A percentile compares a stretch with the other conserved stretches of the same genome.
phyloP scores from a whole-genome alignment of 2,888 invertebrate species.

The Chironomus tentans region DNA sequence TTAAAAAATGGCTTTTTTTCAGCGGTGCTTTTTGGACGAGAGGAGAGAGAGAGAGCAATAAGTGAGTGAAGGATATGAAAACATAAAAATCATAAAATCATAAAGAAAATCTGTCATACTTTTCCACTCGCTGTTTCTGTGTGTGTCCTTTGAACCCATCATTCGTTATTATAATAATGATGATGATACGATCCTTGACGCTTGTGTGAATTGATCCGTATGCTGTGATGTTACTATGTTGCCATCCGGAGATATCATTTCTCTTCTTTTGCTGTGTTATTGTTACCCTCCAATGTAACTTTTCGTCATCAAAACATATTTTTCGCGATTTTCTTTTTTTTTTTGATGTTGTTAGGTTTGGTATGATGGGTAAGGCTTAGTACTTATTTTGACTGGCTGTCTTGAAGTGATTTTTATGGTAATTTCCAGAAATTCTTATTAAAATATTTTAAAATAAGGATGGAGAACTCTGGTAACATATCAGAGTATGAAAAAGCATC shows the following conservation, averaged over 20 bases:
- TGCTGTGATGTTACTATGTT: background rate
- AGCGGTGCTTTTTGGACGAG: background rate
- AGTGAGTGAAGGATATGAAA: background rate
- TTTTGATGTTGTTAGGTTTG: too few relatives aligned
- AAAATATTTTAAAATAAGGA: too few relatives aligned
- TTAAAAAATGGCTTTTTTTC: background rate
- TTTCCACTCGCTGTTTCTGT: background rate
- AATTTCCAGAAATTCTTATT: too few relatives aligned
- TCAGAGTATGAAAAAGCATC: too few relatives aligned
- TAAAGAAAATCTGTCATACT: slow-evolving; percentile 24
- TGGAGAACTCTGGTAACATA: too few relatives aligned
- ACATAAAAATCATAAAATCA: slow-evolving; percentile 10
- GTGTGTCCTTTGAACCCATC: slow-evolving; percentile 20
- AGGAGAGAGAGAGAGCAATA: too few relatives aligned
- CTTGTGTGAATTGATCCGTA: slow-evolving; percentile 20
- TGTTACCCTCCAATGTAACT: too few relatives aligned
- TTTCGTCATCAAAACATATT: too few relatives aligned
- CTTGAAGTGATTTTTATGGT: too few relatives aligned
- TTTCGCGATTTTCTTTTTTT: too few relatives aligned
- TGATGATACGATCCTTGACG: background rate
- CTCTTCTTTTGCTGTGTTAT: background rate
- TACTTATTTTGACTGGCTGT: too few relatives aligned
- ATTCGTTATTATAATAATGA: background rate
- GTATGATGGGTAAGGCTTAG: too few relatives aligned
- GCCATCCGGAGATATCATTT: slow-evolving; percentile 11